Evolutionary conservation across 2,797 vertebrate species (phyloP).

Genomic region (Gymnodraco acuticeps): DNA sequence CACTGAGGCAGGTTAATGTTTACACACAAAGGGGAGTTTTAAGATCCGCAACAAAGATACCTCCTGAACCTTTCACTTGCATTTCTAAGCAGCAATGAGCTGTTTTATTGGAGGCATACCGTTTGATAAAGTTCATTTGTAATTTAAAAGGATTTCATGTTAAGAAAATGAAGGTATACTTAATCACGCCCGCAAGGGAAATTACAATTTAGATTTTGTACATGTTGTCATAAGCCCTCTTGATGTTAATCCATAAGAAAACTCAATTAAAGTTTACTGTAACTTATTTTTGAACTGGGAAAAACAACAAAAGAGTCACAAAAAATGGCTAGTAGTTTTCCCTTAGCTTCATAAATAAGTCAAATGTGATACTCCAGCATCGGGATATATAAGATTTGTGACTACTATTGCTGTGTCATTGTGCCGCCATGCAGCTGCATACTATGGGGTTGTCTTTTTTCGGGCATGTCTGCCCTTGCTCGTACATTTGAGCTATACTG

Average conservation of each 20-base stretch:
- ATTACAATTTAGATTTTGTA: too few relatives aligned
- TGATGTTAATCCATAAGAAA: background rate
- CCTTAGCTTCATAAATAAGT: constrained; percentile 15
- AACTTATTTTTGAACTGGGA: background rate
- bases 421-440: constrained; percentile 13
- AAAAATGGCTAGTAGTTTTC: background rate
- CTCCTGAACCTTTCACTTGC: constrained; percentile 15
- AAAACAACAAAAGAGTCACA: background rate
- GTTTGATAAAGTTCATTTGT: background rate
- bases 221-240: background rate
- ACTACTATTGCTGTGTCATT: constrained; percentile 22
- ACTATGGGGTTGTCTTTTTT: background rate
- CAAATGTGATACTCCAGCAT: constrained; percentile 16
- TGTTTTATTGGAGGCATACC: background rate
- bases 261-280: background rate
- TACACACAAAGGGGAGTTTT: constrained; percentile 33
- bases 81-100: constrained; percentile 9
- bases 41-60: constrained; percentile 10
- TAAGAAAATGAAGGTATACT: too few relatives aligned
- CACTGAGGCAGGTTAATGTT: constrained; percentile 60
- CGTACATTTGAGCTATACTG: constrained; percentile 17
- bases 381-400: constrained; percentile 4
- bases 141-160: background rate
- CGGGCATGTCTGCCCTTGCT: background rate
- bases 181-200: too few relatives aligned